phyloP scores from a whole-genome alignment of 1,140 invertebrate species.

The Apolygus lucorum region DNA sequence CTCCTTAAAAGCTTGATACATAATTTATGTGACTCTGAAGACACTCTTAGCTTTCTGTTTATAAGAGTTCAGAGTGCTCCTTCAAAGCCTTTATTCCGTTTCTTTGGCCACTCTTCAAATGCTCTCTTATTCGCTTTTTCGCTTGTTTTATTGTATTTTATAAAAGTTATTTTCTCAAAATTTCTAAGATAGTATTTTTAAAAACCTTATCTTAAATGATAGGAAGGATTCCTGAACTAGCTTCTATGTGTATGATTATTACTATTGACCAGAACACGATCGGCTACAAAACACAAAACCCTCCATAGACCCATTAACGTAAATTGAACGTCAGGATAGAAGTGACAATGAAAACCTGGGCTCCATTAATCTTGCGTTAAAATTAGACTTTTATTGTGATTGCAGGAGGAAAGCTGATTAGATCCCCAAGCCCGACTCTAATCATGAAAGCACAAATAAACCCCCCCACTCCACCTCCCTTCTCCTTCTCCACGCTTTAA shows the following conservation, averaged over 20 bases:
- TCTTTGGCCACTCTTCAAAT: background rate
- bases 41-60: conserved; percentile 28
- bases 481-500: conserved; percentile 5
- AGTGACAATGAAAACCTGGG: conserved; percentile 12
- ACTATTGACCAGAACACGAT: too few species aligned
- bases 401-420: conserved; percentile 16
- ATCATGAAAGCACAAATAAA: conserved; percentile 15
- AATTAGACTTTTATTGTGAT: conserved; percentile 17
- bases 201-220: too few species aligned
- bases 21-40: conserved; percentile 27
- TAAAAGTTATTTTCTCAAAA: too few species aligned
- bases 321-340: background rate
- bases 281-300: too few species aligned
- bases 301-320: too few species aligned
- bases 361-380: conserved; percentile 16
- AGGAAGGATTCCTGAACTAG: too few species aligned
- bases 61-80: conserved; percentile 17
- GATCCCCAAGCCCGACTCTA: background rate
- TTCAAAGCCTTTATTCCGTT: conserved; percentile 17
- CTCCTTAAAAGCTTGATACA: conserved; percentile 28
- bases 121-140: background rate
- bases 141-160: background rate
- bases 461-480: too few species aligned
- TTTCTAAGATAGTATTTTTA: too few species aligned
- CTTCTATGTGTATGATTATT: too few species aligned